Percentiles rank a stretch among this genome's conserved stretches.
These are phyloP conservation scores for Crocallis elinguaria DNA, from an alignment of 2,888 invertebrate species.

Conservation along the genomic window DNA sequence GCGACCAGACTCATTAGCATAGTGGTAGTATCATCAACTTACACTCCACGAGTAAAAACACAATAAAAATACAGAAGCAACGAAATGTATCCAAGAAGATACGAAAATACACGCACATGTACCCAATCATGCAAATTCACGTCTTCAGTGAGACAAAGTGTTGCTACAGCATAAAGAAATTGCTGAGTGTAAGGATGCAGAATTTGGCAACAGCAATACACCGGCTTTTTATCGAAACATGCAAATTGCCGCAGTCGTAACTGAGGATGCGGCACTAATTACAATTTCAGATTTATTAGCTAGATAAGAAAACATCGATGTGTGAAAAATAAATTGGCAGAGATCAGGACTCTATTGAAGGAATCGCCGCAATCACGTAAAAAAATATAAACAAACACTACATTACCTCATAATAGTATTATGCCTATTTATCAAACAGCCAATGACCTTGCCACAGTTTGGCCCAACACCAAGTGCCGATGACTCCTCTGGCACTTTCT, in stretches of 20 bases:
- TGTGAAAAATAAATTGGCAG: constrained; percentile 3
- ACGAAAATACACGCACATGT: constrained; percentile 24
- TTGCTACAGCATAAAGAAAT: constrained; percentile 32
- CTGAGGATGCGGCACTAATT: constrained; percentile 24
- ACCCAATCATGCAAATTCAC: constrained; percentile 28
- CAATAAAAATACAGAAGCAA: constrained; percentile 3
- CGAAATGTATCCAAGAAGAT: constrained; percentile 6
- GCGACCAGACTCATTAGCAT: not conserved
- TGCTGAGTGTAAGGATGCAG: constrained; percentile 24
- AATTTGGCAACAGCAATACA: constrained; percentile 37
- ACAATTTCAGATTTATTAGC: constrained; percentile 11
- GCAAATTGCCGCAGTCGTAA: constrained; percentile 23
- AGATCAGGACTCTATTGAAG: not conserved
- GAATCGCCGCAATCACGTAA: constrained; percentile 33
- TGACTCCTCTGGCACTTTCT: constrained; percentile 79
- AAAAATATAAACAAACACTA: constrained; percentile 77
- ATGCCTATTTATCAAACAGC: constrained; percentile 73
- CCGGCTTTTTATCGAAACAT: constrained; percentile 27
- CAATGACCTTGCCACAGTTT: constrained; percentile 79
- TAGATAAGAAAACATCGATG: constrained; percentile 17
- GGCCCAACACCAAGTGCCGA: constrained; percentile 77
- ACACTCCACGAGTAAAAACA: not conserved
- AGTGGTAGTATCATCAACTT: not conserved
- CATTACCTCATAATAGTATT: constrained; percentile 63
- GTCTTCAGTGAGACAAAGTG: constrained; percentile 32